phyloP scores from a whole-genome alignment of 2,888 invertebrate genomes.

The Petrolisthes cinctipes region DNA sequence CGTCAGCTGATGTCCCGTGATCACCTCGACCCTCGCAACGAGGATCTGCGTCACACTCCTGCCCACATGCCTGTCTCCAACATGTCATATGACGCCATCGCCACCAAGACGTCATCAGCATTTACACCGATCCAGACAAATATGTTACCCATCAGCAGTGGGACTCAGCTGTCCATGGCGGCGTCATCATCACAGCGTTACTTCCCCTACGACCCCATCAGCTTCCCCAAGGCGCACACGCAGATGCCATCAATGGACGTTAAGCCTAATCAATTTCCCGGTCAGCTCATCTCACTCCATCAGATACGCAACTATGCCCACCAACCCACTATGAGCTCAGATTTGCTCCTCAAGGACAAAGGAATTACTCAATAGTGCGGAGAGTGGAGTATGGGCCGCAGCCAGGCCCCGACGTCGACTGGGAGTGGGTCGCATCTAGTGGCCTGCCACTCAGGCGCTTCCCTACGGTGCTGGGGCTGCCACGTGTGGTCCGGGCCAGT shows the following conservation, averaged over 20 bases:
- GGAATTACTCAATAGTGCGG: conserved; percentile 64
- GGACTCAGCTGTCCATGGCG: conserved; percentile 67
- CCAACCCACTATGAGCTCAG: conserved; percentile 80
- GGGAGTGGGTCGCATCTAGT: conserved; percentile 45
- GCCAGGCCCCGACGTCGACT: conserved; percentile 55
- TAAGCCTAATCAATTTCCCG: conserved; percentile 80
- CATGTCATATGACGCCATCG: conserved; percentile 65
- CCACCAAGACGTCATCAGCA: conserved; percentile 66
- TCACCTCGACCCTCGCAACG: conserved; percentile 68
- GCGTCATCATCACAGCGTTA: conserved; percentile 69
- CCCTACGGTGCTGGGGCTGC: conserved; percentile 58
- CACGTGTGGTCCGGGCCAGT: conserved; percentile 52
- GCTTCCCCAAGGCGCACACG: conserved; percentile 80
- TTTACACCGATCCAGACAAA: conserved; percentile 67
- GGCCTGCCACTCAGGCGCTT: conserved; percentile 57
- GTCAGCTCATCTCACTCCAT: conserved; percentile 93
- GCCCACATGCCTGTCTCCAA: conserved; percentile 63
- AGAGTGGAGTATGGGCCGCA: conserved; percentile 49
- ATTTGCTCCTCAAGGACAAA: conserved; percentile 72
- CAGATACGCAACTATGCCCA: conserved; percentile 97
- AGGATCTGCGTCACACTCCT: conserved; percentile 64
- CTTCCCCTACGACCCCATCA: conserved; percentile 90
- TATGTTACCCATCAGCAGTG: conserved; percentile 65
- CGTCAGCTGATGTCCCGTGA: conserved; percentile 61
- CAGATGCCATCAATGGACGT: conserved; percentile 69